A percentile compares a stretch with the other conserved stretches of the same genome.
phyloP scores from a whole-genome alignment of 2,113 vertebrate genomes.

The Geococcyx californianus region DNA sequence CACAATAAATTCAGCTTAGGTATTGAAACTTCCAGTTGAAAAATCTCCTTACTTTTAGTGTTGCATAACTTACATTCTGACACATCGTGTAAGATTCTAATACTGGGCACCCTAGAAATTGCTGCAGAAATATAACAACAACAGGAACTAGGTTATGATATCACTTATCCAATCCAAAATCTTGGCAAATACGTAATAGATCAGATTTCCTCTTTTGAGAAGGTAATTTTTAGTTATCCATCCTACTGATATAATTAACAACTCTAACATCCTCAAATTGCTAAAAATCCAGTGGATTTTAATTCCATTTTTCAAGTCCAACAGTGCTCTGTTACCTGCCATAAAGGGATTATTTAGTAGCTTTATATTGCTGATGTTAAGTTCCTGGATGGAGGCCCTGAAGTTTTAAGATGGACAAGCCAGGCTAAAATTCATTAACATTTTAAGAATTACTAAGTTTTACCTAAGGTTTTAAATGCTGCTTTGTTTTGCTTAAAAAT shows the following conservation, averaged over 20 bases:
- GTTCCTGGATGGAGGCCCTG: background rate
- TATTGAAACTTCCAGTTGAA: conserved; percentile 16
- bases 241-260: conserved; percentile 65
- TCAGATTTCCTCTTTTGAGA: conserved; percentile 27
- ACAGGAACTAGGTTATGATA: background rate
- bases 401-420: conserved; percentile 44
- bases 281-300: conserved; percentile 69
- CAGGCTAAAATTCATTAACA: conserved; percentile 41
- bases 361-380: conserved; percentile 62
- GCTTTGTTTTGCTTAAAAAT: background rate
- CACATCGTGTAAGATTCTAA: background rate
- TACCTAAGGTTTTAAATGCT: background rate
- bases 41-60: background rate
- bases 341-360: conserved; percentile 68
- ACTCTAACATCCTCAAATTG: conserved; percentile 34
- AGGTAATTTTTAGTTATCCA: conserved; percentile 65
- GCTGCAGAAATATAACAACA: background rate
- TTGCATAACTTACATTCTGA: conserved; percentile 30
- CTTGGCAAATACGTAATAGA: background rate
- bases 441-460: background rate
- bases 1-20: conserved; percentile 57
- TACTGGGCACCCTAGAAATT: background rate
- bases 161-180: background rate
- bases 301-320: conserved; percentile 56
- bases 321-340: conserved; percentile 62